Evolutionary conservation across 2,888 invertebrate genomes (phyloP), one percentile per base, ranked within the genome.

Genomic region (Tipula helvola): DNA sequence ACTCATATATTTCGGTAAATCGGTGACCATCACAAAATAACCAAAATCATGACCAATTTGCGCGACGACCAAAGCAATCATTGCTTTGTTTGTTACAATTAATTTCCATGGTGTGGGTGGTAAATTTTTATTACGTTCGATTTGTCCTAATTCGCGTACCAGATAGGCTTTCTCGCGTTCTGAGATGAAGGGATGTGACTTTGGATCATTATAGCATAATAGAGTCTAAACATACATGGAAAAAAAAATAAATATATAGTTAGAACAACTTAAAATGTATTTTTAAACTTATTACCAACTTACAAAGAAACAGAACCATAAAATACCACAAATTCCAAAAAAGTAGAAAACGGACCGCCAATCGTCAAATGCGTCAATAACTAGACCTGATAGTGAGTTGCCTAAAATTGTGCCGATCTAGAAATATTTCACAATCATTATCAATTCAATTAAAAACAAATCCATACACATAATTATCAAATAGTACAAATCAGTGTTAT

Each of bases 301-400:
- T 90, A 94, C 93, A 93, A 95, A 95, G 87, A 95, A 89, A 87
- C 94, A 90, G 89, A 95, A 96, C 96, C 96, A 96, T 0, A 95
- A 86, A 3, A 96, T 91, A 13, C 96, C 96, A 7, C 95, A 89
- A 3, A 93, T 93, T n/a, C 97, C 97, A 89, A 96, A 96, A 36
- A 96, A 92, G 89, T 96, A 97, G 91, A 97, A 97, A 1, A 96
- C 96, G 0, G 94, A 93, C 10, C 94, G 93, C 96, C 96, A 96
- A 28, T 94, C 94, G 1, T 93, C 92, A 7, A 94, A 93, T 86
- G 93, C 92, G 88, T 94, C 93, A 86, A 96, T 93, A 8, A 96
- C 92, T 10, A 95, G 89, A 0, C 96, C 96, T 2, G 96, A 96
- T 1, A 96, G 87, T 0, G 93, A 90, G 87, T 94, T 95, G 1